Evolutionary conservation across 2,797 vertebrate genomes (phyloP).

Genomic region (Distichodus sexfasciatus): DNA sequence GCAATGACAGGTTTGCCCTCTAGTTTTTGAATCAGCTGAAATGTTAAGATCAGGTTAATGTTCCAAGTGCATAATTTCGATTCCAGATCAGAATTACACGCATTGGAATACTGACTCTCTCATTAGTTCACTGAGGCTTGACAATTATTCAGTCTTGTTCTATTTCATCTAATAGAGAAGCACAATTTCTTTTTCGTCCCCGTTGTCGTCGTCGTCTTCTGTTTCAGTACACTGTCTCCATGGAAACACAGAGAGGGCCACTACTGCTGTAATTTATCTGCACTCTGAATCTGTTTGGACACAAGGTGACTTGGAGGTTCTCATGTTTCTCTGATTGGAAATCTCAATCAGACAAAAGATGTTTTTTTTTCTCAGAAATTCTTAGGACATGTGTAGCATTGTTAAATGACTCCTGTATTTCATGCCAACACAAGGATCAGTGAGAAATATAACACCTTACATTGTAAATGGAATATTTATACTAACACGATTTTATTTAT

Average conservation of each 20-base stretch:
- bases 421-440: background rate
- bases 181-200: background rate
- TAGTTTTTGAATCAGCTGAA: too few species aligned
- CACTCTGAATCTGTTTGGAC: conserved; percentile 18
- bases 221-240: conserved; percentile 29
- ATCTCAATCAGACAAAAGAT: conserved; percentile 16
- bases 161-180: conserved; percentile 11
- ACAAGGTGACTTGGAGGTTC: conserved; percentile 32
- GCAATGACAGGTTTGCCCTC: too few species aligned
- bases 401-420: background rate
- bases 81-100: conserved; percentile 2
- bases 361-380: background rate
- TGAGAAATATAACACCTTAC: background rate
- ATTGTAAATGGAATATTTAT: background rate
- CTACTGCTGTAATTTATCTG: conserved; percentile 2
- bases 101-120: conserved; percentile 22
- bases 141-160: conserved; percentile 35
- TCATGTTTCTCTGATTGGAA: conserved; percentile 26
- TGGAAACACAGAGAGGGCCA: conserved; percentile 22
- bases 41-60: background rate
- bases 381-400: background rate
- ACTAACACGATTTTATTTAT: too few species aligned
- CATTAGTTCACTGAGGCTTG: conserved; percentile 27
- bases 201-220: background rate
- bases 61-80: conserved; percentile 5